Conservation (phyloP, 2,113 vertebrate species). For the Microcebus jonahi region DNA sequence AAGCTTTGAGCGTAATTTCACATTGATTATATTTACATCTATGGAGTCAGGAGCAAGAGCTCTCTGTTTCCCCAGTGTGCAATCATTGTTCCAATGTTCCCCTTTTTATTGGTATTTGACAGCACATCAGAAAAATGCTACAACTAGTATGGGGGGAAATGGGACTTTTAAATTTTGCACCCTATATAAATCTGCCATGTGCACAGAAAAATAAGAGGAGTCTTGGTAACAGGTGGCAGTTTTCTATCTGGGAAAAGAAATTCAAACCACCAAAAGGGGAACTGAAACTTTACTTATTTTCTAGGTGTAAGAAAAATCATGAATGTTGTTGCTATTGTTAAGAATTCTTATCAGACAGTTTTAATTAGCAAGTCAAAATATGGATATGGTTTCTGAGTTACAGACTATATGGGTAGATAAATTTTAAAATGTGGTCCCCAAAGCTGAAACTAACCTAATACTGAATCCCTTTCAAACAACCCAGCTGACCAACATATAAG, state of each 20-base stretch:
- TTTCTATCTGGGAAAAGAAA: constrained; percentile 52
- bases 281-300: constrained; percentile 51
- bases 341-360: not conserved
- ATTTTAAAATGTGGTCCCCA: not conserved
- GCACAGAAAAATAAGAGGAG: constrained; percentile 2
- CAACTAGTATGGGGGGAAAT: not conserved
- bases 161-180: constrained; percentile 37
- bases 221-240: constrained; percentile 33
- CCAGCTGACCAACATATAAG: not conserved
- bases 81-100: constrained; percentile 13
- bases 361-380: constrained; percentile 51
- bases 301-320: constrained; percentile 28
- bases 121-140: not conserved
- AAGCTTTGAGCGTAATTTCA: constrained; percentile 45
- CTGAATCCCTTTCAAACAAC: not conserved
- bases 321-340: not conserved
- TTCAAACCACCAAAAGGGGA: constrained; percentile 20
- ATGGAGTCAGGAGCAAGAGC: not conserved
- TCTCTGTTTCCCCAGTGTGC: not conserved
- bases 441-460: not conserved
- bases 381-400: not conserved
- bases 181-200: constrained; percentile 31
- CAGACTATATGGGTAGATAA: not conserved
- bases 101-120: not conserved
- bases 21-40: not conserved